phyloP scores from a whole-genome alignment of 2,113 vertebrate genomes.

The Vimba vimba region DNA sequence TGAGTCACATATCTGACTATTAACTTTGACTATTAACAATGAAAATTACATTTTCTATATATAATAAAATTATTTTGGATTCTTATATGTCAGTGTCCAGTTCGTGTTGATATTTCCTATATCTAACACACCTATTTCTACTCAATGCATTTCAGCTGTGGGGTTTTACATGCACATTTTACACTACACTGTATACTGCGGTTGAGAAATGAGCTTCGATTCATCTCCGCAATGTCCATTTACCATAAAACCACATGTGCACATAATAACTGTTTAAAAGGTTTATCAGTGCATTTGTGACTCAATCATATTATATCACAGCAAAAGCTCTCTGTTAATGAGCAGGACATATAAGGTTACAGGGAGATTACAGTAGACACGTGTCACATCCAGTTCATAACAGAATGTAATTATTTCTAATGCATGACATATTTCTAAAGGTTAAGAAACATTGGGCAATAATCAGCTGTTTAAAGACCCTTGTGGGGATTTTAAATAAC shows the following conservation, averaged over 20 bases:
- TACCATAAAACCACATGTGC: slow-evolving; percentile 34
- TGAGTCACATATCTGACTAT: not conserved
- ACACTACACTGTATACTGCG: no score
- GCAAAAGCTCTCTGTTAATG: not conserved
- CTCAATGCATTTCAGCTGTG: not conserved
- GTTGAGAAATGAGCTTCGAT: slow-evolving; percentile 2
- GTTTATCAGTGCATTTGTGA: slow-evolving; percentile 67
- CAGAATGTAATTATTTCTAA: not conserved
- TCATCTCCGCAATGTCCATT: slow-evolving; percentile 21
- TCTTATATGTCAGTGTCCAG: not conserved
- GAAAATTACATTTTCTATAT: not conserved
- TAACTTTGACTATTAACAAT: not conserved
- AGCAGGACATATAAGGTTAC: not conserved
- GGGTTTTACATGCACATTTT: not conserved
- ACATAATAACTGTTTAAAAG: slow-evolving; percentile 57
- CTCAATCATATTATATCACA: slow-evolving; percentile 63
- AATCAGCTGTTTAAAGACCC: slow-evolving; percentile 3
- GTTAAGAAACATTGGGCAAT: not conserved
- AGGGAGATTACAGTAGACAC: slow-evolving; percentile 1
- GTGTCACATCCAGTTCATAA: not conserved
- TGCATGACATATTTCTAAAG: not conserved
- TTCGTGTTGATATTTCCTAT: not conserved
- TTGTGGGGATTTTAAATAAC: not conserved
- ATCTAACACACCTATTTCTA: not conserved
- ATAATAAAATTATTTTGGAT: not conserved